Evolutionary conservation across 2,113 vertebrate genomes (phyloP).

Genomic region (Ptilonorhynchus violaceus): DNA sequence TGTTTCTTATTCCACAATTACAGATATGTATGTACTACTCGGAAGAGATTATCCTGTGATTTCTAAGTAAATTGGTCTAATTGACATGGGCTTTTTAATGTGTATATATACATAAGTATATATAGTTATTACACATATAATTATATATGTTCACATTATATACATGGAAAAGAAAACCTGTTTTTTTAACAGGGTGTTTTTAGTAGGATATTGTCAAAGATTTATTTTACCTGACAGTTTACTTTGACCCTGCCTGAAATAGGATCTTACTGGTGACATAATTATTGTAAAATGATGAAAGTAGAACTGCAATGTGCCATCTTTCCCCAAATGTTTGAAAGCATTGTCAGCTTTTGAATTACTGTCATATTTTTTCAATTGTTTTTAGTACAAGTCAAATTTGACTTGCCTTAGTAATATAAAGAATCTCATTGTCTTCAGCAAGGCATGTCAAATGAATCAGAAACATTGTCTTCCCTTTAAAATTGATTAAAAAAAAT

Average conservation of each 20-base stretch:
- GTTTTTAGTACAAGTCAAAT: conserved; percentile 55
- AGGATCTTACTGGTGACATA: conserved; percentile 10
- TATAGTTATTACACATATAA: neutral
- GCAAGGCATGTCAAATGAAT: conserved; percentile 29
- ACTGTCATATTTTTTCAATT: conserved; percentile 49
- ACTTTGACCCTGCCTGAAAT: conserved; percentile 20
- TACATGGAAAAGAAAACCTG: neutral
- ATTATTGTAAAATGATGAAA: conserved; percentile 32
- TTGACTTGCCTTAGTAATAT: conserved; percentile 21
- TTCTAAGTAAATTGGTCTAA: neutral
- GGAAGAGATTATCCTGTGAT: neutral
- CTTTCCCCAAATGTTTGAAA: conserved; percentile 54
- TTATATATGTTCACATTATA: neutral
- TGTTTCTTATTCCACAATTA: neutral
- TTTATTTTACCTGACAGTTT: neutral
- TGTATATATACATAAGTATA: neutral
- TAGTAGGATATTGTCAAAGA: neutral
- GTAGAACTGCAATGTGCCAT: neutral
- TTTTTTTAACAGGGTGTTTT: neutral
- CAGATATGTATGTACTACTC: neutral
- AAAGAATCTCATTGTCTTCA: conserved; percentile 41
- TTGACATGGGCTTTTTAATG: neutral
- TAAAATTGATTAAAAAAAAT: neutral
- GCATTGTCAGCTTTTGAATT: conserved; percentile 52
- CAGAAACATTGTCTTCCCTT: conserved; percentile 49